Base-by-base conservation (phyloP, 2,113 vertebrate species). In the Mormyrus iriodes region DNA sequence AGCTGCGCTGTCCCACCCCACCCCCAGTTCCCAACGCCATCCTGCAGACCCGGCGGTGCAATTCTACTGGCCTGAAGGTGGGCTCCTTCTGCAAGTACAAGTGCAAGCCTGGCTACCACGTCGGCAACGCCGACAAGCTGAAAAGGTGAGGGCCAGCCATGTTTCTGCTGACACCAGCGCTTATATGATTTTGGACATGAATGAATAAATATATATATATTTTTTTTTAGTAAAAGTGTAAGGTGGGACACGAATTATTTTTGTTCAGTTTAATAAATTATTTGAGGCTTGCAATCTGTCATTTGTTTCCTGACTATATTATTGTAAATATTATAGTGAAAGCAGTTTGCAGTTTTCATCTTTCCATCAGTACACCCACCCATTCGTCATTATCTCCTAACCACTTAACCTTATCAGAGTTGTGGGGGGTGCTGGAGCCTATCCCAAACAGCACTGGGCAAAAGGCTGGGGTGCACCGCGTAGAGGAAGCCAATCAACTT, bases 81-180 rank as follows among this genome's bases (percentile, higher is more conserved):
- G 98, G 98, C 88, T 97, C 98, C 0, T 97, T 97, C 91, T 99
- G 98, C 97, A 99, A 99, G 94, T 99, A 99, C 95, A 99, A 98
- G 89, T 99, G 98, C 95, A 98, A 95, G 90, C 97, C 97, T 3
- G 98, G 98, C 89, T 98, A 98, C 94, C 97, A 99, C 0, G 97
- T 99, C 3, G 51, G 52, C 49, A 89, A 89, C 86, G 95, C 96
- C 27, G 97, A 97, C 89, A 97, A 97, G 92, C 97, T 97, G 93
- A 90, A 97, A 94, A 94, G 98, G 98, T 98, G 95, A 95, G 93
- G 93, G 0, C 8, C 46, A 44, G 84, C 46, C n/a, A 1, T 3
- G 0, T 27, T 27, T 10, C 27, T 44, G 51, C 15, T 52, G 21
- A 21, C 35, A 8, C 48, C 15, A 4, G 9, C 3, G n/a, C 31